These are phyloP conservation scores for Calameuta idolon DNA, from an alignment of 2,888 invertebrate genomes.

Conservation along the genomic window DNA sequence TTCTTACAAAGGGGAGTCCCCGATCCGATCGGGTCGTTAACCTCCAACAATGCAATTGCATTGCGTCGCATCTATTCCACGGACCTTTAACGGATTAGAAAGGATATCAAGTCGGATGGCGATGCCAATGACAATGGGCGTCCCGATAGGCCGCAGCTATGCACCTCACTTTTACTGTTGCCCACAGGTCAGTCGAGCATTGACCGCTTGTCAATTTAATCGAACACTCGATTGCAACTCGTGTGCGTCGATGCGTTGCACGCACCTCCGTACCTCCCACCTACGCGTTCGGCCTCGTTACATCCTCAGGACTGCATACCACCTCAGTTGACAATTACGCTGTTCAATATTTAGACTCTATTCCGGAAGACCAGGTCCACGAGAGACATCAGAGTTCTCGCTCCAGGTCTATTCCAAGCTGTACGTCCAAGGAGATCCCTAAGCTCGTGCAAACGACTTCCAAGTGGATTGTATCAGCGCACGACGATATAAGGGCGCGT, in stretches of 20 bases:
- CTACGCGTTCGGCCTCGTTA: neutral
- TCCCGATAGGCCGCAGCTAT: neutral
- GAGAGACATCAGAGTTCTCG: neutral
- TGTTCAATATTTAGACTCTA: too few relatives aligned
- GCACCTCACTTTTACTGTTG: constrained; percentile 60
- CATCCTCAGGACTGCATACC: neutral
- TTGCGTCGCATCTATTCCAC: neutral
- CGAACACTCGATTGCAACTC: neutral
- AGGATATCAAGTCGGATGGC: neutral
- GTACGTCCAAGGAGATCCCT: neutral
- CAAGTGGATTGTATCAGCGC: neutral
- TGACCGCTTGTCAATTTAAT: constrained; percentile 54
- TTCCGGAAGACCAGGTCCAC: neutral
- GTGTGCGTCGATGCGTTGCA: neutral
- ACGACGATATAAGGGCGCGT: neutral
- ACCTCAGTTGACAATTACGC: too few relatives aligned
- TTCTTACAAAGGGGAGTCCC: neutral
- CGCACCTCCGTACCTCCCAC: neutral
- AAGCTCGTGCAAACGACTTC: neutral
- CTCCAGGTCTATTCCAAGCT: neutral
- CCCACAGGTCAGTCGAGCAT: constrained; percentile 61
- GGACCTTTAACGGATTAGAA: neutral
- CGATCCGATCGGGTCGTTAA: neutral
- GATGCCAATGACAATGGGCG: neutral
- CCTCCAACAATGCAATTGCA: neutral